Evolutionary conservation across 1,140 invertebrate genomes (phyloP), one percentile per base, ranked within the genome.

Genomic region (Drosophila pallidifrons): DNA sequence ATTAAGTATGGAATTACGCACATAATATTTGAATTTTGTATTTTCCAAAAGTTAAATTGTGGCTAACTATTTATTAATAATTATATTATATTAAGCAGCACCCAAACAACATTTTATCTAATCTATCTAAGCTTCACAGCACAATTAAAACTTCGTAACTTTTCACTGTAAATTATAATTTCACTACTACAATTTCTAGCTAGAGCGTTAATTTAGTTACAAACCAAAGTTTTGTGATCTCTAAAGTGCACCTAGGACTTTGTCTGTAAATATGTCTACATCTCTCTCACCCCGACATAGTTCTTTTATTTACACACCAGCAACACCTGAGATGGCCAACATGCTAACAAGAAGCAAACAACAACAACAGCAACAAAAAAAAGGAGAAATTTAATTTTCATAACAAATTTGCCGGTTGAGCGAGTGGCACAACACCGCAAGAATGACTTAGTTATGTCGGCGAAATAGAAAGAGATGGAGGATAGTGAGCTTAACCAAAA

Each of bases 301-400:
- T 32, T 32, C 45, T 5, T 4, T 11, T 6, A 55, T 55, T 11
- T 57, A 70, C 38, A n/a, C 38, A 47, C 30, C 30, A 63, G 45
- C 58, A 54, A 54, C 51, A 54, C 51, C 51, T 54, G 28, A 32
- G 51, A 54, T 65, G 58, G 71, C 71, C 67, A 65, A 15, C 61
- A 61, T 57, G 60, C 28, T 64, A 83, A 76, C 57, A 85, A 65
- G 67, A 30, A 3, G 15, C 10, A 38, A 10, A 20, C 20, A 25
- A 25, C 20, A 25, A 25, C 20, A 25, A 4, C 20, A 25, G 3
- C 20, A 4, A 20, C 3, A 38, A 38, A 38, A 10, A 38, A 38
- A 38, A 68, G 25, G 45, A 45, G 73, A 82, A 74, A 82, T 79
- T 68, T 71, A 87, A 87, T 87, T 87, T 82, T 87, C 79, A 77